Evolutionary conservation across 2,888 invertebrate genomes (phyloP), one percentile per base, ranked within the genome.

Genomic region (Cerastis leucographa): DNA sequence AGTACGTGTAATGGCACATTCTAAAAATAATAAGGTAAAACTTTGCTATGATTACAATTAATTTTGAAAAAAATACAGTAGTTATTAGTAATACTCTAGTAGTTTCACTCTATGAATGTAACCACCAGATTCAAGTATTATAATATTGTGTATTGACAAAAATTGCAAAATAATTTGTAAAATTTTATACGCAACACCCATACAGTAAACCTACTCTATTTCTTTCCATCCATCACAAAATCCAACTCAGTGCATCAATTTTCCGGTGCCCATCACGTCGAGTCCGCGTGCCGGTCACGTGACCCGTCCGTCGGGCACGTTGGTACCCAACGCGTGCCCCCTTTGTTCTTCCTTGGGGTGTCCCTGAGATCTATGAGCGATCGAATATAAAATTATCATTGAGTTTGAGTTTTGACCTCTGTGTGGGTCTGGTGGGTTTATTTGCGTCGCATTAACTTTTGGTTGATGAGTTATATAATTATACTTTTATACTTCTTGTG

Each of bases 261-360:
- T 94, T 92, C 91, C 93, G 93, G 92, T 92, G 92, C 92, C 94
- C 94, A 94, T 94, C 94, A 91, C 89, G 88, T 88, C 87, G 80
- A 73, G 89, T 75, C 83, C 95, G 89, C 95, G 95, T 94, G 95
- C 65, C 91, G 91, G 94, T 80, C 95, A 93, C 95, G 95, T 93
- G 95, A 74, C 87, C 81, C 85, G 89, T 89, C 88, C 89, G 84
- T 85, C 90, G 89, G 86, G 85, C 81, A 89, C 86, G 85, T 90
- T 86, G 87, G 85, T 84, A 87, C 84, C 77, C 88, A 72, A 79
- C 85, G 89, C 81, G 87, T 83, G 88, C 70, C 65, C 83, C 76
- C 66, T 88, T 89, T 88, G 88, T 89, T 87, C 85, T 83, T 83
- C 73, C 56, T 56, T 79, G 73, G 88, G 89, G 89, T 82, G 87